These are phyloP conservation scores for Suillia variegata DNA, from an alignment of 2,888 invertebrate genomes.

Conservation along the genomic window DNA sequence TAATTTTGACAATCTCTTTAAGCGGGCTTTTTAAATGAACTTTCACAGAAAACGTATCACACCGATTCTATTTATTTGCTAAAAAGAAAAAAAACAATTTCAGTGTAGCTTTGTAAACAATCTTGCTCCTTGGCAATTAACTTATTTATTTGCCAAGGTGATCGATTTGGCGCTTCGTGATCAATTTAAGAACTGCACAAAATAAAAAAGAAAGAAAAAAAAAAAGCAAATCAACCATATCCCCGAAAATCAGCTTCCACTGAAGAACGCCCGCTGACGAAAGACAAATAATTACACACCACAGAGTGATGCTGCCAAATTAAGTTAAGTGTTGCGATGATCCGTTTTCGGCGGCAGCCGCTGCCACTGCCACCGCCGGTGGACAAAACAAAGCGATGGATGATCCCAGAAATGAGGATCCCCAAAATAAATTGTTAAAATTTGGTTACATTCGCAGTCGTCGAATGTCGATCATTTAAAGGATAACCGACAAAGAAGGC, in stretches of 20 bases:
- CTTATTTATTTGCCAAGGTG: conserved; percentile 56
- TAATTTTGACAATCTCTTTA: too few relatives aligned
- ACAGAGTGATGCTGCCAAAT: conserved; percentile 54
- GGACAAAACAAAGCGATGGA: background rate
- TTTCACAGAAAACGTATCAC: too few relatives aligned
- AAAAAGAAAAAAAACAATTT: conserved; percentile 14
- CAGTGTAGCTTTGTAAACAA: conserved; percentile 1
- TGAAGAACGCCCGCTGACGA: conserved; percentile 16
- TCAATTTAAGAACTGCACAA: conserved; percentile 56
- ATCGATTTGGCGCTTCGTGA: conserved; percentile 62
- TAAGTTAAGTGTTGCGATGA: conserved; percentile 59
- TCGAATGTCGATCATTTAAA: conserved; percentile 30
- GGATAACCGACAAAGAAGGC: conserved; percentile 46
- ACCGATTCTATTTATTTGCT: too few relatives aligned
- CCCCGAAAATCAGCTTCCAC: conserved; percentile 24
- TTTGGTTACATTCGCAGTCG: background rate
- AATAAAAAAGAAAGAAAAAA: conserved; percentile 22
- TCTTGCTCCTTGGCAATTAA: conserved; percentile 34
- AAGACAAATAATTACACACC: conserved; percentile 48
- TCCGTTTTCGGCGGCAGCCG: conserved; percentile 43
- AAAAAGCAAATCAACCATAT: conserved; percentile 18
- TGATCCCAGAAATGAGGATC: background rate
- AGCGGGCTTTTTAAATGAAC: too few relatives aligned
- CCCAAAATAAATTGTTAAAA: background rate
- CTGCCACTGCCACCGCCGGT: too few relatives aligned